Percentiles rank a stretch among this genome's conserved stretches.
Evolutionary conservation across 2,888 invertebrate species (phyloP).

Genomic region (Entomobrya proxima): DNA sequence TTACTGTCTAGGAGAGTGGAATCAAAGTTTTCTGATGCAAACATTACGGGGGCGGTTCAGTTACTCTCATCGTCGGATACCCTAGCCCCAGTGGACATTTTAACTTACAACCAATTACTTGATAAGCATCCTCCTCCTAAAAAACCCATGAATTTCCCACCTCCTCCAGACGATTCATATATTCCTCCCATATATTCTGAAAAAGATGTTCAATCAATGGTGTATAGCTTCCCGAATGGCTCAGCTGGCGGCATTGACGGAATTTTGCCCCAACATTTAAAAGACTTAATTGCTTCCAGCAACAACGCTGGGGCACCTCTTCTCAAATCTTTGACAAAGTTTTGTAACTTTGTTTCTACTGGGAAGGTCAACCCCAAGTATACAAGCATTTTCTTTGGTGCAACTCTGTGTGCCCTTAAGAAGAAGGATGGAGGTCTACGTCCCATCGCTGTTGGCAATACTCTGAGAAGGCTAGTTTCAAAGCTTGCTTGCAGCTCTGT

Average conservation of each 20-base stretch:
- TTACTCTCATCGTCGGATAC: neutral
- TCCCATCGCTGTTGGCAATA: conserved; percentile 55
- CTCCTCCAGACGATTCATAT: neutral
- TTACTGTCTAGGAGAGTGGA: neutral
- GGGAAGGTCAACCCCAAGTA: neutral
- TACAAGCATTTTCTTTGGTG: conserved; percentile 44
- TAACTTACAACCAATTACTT: neutral
- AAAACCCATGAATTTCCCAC: neutral
- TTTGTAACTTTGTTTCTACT: conserved; percentile 9
- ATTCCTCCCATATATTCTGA: neutral
- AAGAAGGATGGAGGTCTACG: conserved; percentile 64
- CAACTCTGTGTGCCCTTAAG: conserved; percentile 43
- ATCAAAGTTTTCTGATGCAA: conserved; percentile 10
- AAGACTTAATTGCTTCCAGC: neutral
- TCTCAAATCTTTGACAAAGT: neutral
- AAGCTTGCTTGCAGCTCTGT: conserved; percentile 9
- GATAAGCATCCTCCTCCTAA: neutral
- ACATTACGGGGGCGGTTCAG: conserved; percentile 10
- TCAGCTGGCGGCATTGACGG: conserved; percentile 43
- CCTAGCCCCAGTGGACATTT: neutral
- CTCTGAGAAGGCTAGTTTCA: neutral
- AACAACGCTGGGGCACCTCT: neutral
- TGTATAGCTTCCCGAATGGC: conserved; percentile 36
- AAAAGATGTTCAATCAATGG: neutral
- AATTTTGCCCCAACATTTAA: conserved; percentile 29